phyloP scores from a whole-genome alignment of 2,888 invertebrate genomes.

The Acleris literana region DNA sequence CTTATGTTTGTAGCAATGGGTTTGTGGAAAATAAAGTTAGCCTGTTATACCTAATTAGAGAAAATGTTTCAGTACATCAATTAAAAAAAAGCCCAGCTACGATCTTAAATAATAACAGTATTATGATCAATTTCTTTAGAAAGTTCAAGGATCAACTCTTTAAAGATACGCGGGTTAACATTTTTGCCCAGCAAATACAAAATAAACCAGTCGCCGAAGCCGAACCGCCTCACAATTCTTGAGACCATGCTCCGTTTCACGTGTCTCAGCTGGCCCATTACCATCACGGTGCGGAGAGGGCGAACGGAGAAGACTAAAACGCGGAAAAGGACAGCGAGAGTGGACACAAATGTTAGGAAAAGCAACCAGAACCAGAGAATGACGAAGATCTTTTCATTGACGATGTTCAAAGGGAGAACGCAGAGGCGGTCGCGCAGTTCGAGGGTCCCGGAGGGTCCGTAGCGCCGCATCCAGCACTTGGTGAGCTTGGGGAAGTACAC shows the following conservation, averaged over 20 bases:
- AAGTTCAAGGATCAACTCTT: conserved; percentile 84
- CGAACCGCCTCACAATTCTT: conserved; percentile 78
- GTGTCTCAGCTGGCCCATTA: conserved; percentile 84
- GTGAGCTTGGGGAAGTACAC: conserved; percentile 87
- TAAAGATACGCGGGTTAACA: conserved; percentile 87
- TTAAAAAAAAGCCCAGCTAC: conserved; percentile 11
- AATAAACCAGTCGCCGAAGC: conserved; percentile 91
- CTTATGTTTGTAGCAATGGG: no score
- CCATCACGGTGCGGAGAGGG: conserved; percentile 84
- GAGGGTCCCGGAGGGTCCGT: conserved; percentile 84
- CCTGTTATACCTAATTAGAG: no score
- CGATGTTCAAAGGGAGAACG: conserved; percentile 89
- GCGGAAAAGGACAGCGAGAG: conserved; percentile 87
- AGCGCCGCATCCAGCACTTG: conserved; percentile 84
- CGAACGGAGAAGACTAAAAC: conserved; percentile 80
- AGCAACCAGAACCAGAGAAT: conserved; percentile 90
- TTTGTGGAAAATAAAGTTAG: no score
- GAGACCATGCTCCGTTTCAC: conserved; percentile 80
- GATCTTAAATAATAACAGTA: conserved; percentile 51
- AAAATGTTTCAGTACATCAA: no score
- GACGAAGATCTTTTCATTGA: conserved; percentile 91
- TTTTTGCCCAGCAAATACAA: conserved; percentile 90
- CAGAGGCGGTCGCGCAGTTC: conserved; percentile 86
- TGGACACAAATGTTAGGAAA: conserved; percentile 84
- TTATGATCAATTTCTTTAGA: conserved; percentile 66